Evolutionary conservation across 2,888 invertebrate species (phyloP).

Genomic region (Aspidiotus destructor): DNA sequence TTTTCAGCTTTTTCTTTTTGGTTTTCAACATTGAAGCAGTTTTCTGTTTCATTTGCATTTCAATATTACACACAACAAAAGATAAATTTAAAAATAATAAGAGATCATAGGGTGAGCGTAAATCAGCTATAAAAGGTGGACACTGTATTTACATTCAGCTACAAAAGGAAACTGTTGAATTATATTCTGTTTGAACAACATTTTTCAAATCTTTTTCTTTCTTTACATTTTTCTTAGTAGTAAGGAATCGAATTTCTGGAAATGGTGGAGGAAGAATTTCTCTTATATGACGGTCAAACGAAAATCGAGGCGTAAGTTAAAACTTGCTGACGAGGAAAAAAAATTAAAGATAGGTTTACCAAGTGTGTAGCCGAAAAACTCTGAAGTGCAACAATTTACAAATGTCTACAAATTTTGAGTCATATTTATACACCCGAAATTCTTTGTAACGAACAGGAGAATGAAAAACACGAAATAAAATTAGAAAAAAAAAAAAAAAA

Average conservation of each 20-base stretch:
- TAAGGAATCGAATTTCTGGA: too few species aligned
- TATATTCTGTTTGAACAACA: too few species aligned
- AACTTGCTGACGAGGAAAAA: too few species aligned
- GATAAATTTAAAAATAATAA: conserved; percentile 26
- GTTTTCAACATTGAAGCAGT: background rate
- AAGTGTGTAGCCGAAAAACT: too few species aligned
- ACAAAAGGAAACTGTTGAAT: background rate
- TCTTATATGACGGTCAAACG: too few species aligned
- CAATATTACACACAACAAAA: conserved; percentile 19
- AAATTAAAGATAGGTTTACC: too few species aligned
- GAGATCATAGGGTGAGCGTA: conserved; percentile 29
- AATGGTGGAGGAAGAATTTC: too few species aligned
- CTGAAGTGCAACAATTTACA: too few species aligned
- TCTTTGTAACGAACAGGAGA: background rate
- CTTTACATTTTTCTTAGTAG: too few species aligned
- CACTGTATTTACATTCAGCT: conserved; percentile 12
- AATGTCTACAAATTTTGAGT: background rate
- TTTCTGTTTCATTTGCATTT: conserved; percentile 9
- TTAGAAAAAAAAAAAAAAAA: conserved; percentile 18
- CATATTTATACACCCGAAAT: background rate
- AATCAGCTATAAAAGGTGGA: conserved; percentile 23
- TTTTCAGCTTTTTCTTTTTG: background rate
- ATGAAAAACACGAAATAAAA: background rate
- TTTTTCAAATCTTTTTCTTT: too few species aligned
- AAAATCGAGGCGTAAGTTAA: too few species aligned